phyloP scores from a whole-genome alignment of 2,113 vertebrate genomes.

The Dicrurus megarhynchus region DNA sequence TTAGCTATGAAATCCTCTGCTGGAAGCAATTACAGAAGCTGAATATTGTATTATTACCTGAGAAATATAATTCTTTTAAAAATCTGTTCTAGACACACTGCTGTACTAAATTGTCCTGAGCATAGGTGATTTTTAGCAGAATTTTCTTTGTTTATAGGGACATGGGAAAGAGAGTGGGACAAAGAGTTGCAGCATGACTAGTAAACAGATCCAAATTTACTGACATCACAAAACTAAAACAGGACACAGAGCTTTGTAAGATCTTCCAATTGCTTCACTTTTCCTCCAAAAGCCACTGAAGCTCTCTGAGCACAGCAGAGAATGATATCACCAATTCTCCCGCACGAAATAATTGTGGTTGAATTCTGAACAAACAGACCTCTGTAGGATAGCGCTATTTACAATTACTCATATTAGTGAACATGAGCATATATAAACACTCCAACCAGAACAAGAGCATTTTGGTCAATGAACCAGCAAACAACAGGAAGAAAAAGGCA shows the following conservation, averaged over 20 bases:
- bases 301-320: background rate
- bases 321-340: background rate
- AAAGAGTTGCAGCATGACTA: background rate
- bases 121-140: background rate
- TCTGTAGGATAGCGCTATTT: background rate
- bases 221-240: background rate
- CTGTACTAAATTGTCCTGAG: background rate
- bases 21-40: background rate
- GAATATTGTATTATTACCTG: background rate
- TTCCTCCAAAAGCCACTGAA: background rate
- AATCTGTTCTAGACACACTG: background rate
- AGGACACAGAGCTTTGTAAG: background rate
- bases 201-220: background rate
- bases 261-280: background rate
- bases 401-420: background rate
- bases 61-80: background rate
- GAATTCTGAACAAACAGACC: slow-evolving; percentile 14
- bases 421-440: background rate
- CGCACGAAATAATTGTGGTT: background rate
- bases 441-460: background rate
- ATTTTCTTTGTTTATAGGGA: background rate
- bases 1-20: background rate
- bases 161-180: background rate
- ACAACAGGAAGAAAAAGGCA: background rate
- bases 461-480: slow-evolving; percentile 12